Conservation (phyloP, 2,888 invertebrate genomes). For the Drosophila neotestacea region DNA sequence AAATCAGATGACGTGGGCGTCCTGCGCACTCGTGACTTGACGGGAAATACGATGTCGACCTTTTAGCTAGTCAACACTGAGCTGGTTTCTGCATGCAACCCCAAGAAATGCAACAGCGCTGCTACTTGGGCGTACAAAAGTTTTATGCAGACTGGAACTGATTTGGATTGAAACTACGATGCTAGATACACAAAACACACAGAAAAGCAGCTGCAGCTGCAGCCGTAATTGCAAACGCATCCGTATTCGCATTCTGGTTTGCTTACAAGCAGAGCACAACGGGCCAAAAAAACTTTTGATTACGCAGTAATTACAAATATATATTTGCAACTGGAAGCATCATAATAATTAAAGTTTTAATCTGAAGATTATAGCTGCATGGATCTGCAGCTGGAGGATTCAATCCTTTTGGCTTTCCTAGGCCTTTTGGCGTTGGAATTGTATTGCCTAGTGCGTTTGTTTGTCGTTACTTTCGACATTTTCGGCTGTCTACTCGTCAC, state of each 20-base stretch:
- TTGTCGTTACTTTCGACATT: constrained; percentile 12
- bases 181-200: constrained; percentile 40
- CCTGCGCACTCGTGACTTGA: constrained; percentile 50
- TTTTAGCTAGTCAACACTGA: constrained; percentile 42
- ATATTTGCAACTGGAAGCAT: background rate
- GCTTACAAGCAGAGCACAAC: constrained; percentile 9
- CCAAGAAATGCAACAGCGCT: constrained; percentile 40
- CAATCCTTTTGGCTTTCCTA: constrained; percentile 27
- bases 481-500: constrained; percentile 21
- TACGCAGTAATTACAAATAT: constrained; percentile 15
- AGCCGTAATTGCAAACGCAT: constrained; percentile 33
- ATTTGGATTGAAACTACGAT: constrained; percentile 36
- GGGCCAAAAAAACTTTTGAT: constrained; percentile 1
- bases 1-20: constrained; percentile 28
- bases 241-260: constrained; percentile 33
- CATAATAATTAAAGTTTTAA: background rate
- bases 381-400: constrained; percentile 41
- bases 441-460: constrained; percentile 29
- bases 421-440: constrained; percentile 35
- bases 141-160: constrained; percentile 65
- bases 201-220: constrained; percentile 33
- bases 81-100: constrained; percentile 48
- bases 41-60: background rate
- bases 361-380: constrained; percentile 19
- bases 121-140: constrained; percentile 44